These are phyloP conservation scores for Cephalopholis sonnerati DNA, from an alignment of 2,113 vertebrate genomes.

Conservation along the genomic window DNA sequence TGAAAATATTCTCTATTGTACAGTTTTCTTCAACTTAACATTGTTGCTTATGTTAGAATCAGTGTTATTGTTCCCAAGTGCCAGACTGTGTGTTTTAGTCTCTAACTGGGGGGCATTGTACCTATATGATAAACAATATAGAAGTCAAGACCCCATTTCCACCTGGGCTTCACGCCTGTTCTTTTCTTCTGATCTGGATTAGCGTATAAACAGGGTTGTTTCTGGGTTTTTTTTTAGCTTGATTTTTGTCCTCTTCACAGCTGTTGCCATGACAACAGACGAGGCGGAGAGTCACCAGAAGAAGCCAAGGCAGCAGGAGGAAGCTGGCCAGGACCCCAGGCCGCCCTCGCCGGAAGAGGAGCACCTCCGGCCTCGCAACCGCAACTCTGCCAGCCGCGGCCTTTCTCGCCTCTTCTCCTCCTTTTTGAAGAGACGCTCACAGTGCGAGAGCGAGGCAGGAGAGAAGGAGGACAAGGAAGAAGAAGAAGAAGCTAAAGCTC, in stretches of 20 bases:
- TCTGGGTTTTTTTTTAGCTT: background rate
- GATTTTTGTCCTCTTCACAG: conserved; percentile 70
- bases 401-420: conserved; percentile 95
- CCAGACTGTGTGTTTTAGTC: background rate
- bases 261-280: conserved; percentile 95
- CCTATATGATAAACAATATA: no score
- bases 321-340: conserved; percentile 67
- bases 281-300: conserved; percentile 87
- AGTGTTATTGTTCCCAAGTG: background rate
- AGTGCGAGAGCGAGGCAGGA: conserved; percentile 88
- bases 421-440: conserved; percentile 93
- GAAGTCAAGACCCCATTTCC: background rate
- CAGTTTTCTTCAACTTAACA: background rate
- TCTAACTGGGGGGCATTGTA: no score
- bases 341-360: conserved; percentile 82
- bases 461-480: conserved; percentile 71
- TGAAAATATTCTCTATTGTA: background rate
- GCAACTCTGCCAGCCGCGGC: conserved; percentile 86
- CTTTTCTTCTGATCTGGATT: no score
- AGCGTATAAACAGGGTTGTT: background rate
- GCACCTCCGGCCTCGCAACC: conserved; percentile 84
- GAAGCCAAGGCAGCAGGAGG: conserved; percentile 81
- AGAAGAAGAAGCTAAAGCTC: conserved; percentile 89
- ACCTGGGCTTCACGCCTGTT: no score
- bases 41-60: background rate